phyloP scores from a whole-genome alignment of 2,888 invertebrate species.

The Dolichomitus sp. region DNA sequence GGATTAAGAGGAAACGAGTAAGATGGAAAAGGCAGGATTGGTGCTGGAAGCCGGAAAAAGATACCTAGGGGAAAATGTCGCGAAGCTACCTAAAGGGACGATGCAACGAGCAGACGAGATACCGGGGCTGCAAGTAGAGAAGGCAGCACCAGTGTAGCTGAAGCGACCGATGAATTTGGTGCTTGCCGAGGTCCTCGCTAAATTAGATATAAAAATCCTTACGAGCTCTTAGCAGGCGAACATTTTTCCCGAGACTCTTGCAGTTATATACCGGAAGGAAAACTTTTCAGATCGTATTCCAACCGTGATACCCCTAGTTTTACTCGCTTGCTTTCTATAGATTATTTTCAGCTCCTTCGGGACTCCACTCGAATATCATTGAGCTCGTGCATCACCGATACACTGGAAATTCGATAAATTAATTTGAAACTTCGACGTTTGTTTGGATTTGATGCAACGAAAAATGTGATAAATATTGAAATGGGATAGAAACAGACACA shows the following conservation, averaged over 20 bases:
- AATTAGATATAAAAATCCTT: constrained; percentile 36
- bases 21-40: constrained; percentile 21
- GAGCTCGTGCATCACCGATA: constrained; percentile 10
- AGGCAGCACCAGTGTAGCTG: not conserved
- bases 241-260: not conserved
- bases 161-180: constrained; percentile 26
- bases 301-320: constrained; percentile 14
- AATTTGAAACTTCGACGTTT: not conserved
- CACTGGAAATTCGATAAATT: constrained; percentile 17
- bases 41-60: not conserved
- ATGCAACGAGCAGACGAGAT: constrained; percentile 18
- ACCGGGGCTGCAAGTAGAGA: constrained; percentile 18
- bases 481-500: not conserved
- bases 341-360: constrained; percentile 16
- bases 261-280: not conserved
- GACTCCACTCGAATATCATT: constrained; percentile 16
- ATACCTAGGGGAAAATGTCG: constrained; percentile 25
- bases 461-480: not conserved
- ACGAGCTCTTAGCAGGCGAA: not conserved
- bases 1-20: constrained; percentile 37
- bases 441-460: not conserved
- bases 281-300: constrained; percentile 21
- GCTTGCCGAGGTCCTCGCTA: constrained; percentile 19
- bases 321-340: not conserved
- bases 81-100: not conserved